Percentiles rank a stretch among this genome's conserved stretches.
Evolutionary conservation across 2,797 vertebrate species (phyloP).

Genomic region (Esox lucius): DNA sequence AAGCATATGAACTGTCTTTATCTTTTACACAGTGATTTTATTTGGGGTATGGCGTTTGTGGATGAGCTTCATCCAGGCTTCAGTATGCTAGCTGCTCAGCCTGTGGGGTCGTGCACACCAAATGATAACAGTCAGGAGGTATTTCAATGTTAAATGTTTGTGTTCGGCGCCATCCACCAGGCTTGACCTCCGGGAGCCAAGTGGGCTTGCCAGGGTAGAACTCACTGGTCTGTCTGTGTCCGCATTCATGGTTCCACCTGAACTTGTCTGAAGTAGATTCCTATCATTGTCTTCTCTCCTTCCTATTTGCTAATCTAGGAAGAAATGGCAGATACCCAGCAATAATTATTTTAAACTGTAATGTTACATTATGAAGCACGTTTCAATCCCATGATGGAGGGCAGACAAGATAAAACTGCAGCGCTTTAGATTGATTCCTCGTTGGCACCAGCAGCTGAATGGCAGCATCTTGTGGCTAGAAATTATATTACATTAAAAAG

Average conservation of each 20-base stretch:
- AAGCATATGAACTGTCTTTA: too few species aligned
- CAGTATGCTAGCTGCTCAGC: too few species aligned
- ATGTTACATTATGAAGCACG: neutral
- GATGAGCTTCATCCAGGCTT: too few species aligned
- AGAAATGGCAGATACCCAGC: neutral
- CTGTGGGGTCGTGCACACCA: too few species aligned
- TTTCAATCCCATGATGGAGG: slow-evolving; percentile 56
- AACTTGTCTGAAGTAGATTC: neutral
- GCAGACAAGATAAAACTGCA: slow-evolving; percentile 6
- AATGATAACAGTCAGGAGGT: too few species aligned
- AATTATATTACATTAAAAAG: neutral
- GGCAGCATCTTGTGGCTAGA: neutral
- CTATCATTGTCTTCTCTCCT: neutral
- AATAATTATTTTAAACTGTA: neutral
- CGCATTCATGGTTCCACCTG: neutral
- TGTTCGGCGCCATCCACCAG: too few species aligned
- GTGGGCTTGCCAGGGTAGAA: too few species aligned
- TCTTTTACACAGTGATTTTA: too few species aligned
- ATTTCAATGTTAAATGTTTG: too few species aligned
- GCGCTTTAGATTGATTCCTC: neutral
- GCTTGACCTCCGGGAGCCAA: too few species aligned
- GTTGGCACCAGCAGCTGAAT: neutral
- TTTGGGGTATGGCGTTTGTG: too few species aligned
- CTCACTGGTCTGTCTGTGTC: slow-evolving; percentile 11
- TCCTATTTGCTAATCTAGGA: neutral